Evolutionary conservation across 1,140 invertebrate genomes (phyloP).

Genomic region (Maconellicoccus hirsutus): DNA sequence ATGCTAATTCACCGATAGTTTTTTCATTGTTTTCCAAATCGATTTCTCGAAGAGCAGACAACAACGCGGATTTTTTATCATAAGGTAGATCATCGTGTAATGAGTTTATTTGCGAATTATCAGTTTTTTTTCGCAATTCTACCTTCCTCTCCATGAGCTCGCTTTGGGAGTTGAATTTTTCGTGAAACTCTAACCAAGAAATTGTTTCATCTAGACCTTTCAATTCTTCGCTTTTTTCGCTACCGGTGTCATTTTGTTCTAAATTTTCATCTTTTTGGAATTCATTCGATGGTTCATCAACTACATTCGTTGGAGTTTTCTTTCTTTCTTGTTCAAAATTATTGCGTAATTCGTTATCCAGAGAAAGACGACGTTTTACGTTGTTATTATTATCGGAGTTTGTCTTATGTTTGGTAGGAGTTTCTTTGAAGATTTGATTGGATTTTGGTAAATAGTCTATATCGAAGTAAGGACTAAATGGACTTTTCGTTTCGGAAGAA

Average conservation of each 20-base stretch:
- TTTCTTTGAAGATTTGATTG: neutral
- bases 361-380: neutral
- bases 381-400: neutral
- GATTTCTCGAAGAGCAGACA: neutral
- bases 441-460: neutral
- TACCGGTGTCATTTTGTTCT: neutral
- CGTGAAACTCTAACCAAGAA: conserved; percentile 24
- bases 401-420: neutral
- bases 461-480: neutral
- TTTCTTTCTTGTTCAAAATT: neutral
- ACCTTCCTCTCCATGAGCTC: conserved; percentile 20
- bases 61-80: conserved; percentile 15
- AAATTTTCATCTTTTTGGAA: neutral
- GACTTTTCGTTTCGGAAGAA: neutral
- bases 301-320: neutral
- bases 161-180: conserved; percentile 23
- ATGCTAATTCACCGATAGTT: neutral
- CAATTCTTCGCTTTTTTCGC: conserved; percentile 11
- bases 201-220: neutral
- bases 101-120: neutral
- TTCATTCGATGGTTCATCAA: neutral
- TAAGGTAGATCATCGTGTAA: neutral
- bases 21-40: neutral
- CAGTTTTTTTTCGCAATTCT: neutral
- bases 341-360: neutral